Conservation (phyloP, 2,888 invertebrate species). For the Diarsia dahlii region DNA sequence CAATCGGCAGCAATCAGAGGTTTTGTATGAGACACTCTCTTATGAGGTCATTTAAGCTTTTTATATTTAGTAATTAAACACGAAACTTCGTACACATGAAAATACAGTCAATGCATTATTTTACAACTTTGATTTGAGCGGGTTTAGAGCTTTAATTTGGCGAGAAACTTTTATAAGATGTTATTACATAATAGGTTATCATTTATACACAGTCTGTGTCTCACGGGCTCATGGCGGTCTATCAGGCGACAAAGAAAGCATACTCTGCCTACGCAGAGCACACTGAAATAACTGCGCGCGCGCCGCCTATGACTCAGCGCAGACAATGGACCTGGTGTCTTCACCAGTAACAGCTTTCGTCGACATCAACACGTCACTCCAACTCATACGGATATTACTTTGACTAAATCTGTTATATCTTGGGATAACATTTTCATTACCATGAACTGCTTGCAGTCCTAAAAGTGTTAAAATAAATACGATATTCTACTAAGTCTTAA, state of each 20-base stretch:
- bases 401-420: neutral
- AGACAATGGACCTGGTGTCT: slow-evolving; percentile 85
- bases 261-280: slow-evolving; percentile 80
- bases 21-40: neutral
- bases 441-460: neutral
- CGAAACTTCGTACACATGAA: neutral
- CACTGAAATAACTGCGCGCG: slow-evolving; percentile 86
- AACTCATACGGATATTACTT: slow-evolving; percentile 50
- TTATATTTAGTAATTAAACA: neutral
- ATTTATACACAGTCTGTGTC: slow-evolving; percentile 70
- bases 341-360: slow-evolving; percentile 82
- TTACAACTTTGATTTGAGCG: neutral
- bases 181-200: slow-evolving; percentile 62
- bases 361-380: slow-evolving; percentile 73
- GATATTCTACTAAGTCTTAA: neutral
- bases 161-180: slow-evolving; percentile 28
- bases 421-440: neutral
- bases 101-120: neutral
- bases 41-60: neutral
- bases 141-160: slow-evolving; percentile 7
- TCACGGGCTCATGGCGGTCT: slow-evolving; percentile 71
- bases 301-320: slow-evolving; percentile 87
- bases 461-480: neutral
- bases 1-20: neutral
- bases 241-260: slow-evolving; percentile 76